These are phyloP conservation scores for Micropoecilia bifurca DNA, from an alignment of 2,797 vertebrate genomes.

Conservation along the genomic window DNA sequence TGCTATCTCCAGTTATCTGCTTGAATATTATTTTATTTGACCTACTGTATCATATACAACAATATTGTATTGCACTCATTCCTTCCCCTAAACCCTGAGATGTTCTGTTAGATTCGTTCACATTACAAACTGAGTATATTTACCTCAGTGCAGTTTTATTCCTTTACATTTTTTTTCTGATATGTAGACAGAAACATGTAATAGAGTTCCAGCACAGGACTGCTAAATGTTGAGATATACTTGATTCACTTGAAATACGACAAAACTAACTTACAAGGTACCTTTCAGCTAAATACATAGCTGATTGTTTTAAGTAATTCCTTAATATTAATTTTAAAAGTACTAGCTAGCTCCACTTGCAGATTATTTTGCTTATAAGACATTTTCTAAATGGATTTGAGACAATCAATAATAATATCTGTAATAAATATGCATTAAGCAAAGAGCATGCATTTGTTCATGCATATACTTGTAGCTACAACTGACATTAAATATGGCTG, in stretches of 20 bases:
- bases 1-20: no score
- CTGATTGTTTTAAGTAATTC: no score
- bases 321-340: no score
- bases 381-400: neutral
- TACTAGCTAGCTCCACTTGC: no score
- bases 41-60: no score
- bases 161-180: neutral
- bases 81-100: neutral
- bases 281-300: no score
- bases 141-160: neutral
- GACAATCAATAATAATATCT: constrained; percentile 45
- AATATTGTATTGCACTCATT: neutral
- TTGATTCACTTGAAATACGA: no score
- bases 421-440: constrained; percentile 52
- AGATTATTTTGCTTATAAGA: no score
- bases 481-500: neutral
- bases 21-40: no score
- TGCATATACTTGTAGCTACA: neutral
- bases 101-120: neutral
- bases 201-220: neutral
- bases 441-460: constrained; percentile 45
- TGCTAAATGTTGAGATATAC: neutral
- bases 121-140: neutral
- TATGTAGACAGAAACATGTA: neutral
- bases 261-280: no score